Conservation (phyloP, 2,797 vertebrate species). For the Poecilia wingei region DNA sequence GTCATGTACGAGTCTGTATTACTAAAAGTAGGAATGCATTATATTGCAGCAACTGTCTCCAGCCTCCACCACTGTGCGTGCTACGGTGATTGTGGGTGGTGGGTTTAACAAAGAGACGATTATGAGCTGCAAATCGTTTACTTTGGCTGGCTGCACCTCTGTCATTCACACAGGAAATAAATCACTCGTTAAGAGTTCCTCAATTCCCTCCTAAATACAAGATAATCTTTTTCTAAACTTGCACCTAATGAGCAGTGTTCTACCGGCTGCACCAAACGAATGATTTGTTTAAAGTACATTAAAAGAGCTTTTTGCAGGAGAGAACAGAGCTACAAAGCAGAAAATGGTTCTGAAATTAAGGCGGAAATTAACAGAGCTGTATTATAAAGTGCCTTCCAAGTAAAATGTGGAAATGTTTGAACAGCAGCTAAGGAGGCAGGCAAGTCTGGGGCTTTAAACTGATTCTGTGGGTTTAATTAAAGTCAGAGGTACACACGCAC, state of each 20-base stretch:
- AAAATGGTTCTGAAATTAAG: slow-evolving; percentile 29
- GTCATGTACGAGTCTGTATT: background rate
- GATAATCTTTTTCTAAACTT: slow-evolving; percentile 10
- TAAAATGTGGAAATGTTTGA: slow-evolving; percentile 25
- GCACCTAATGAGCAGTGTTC: slow-evolving; percentile 21
- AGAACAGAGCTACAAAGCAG: slow-evolving; percentile 14
- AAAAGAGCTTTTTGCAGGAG: background rate
- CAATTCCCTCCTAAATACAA: background rate
- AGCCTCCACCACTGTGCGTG: background rate
- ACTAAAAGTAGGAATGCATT: background rate
- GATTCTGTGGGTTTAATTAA: slow-evolving; percentile 56
- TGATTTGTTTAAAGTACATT: slow-evolving; percentile 7
- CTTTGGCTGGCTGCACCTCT: background rate
- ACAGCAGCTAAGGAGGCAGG: slow-evolving; percentile 3
- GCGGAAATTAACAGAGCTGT: slow-evolving; percentile 13
- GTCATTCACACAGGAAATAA: slow-evolving; percentile 14
- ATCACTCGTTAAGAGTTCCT: slow-evolving; percentile 5
- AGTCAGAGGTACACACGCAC: slow-evolving; percentile 24
- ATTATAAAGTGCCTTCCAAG: slow-evolving; percentile 13
- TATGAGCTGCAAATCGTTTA: slow-evolving; percentile 9
- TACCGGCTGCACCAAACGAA: background rate
- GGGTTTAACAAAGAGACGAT: background rate
- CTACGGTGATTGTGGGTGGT: background rate
- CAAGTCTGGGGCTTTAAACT: background rate
- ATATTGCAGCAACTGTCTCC: background rate